These are phyloP conservation scores for Neomorphus geoffroyi DNA, from an alignment of 2,797 vertebrate genomes.

Conservation along the genomic window DNA sequence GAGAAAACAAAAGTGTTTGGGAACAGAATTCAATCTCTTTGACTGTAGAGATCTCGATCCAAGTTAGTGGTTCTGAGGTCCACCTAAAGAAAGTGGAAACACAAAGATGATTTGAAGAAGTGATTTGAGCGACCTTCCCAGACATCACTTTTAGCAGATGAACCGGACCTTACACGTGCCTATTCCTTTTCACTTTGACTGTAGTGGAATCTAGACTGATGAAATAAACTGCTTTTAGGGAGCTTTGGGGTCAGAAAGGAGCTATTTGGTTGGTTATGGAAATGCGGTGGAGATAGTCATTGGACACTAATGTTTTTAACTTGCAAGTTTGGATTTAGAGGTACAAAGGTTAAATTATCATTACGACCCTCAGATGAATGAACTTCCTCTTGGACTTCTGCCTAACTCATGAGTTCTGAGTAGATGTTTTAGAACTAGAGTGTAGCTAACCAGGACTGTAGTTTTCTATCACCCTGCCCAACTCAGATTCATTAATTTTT, in stretches of 20 bases:
- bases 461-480: background rate
- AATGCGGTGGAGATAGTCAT: background rate
- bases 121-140: background rate
- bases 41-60: background rate
- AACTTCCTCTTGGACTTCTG: background rate
- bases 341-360: background rate
- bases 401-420: background rate
- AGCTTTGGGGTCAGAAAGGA: background rate
- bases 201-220: background rate
- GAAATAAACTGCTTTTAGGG: background rate
- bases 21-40: background rate
- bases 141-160: background rate
- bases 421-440: background rate
- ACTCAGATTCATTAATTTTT: background rate
- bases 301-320: background rate
- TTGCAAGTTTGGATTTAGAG: background rate
- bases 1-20: background rate
- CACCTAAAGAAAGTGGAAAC: background rate
- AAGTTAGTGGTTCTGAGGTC: background rate
- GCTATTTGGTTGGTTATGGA: background rate
- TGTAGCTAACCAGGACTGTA: background rate
- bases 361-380: background rate
- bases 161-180: fast-evolving
- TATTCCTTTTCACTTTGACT: background rate
- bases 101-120: background rate